These are phyloP conservation scores for Porites divaricata DNA, from an alignment of 92 coral and sea anemone species.

Conservation along the genomic window DNA sequence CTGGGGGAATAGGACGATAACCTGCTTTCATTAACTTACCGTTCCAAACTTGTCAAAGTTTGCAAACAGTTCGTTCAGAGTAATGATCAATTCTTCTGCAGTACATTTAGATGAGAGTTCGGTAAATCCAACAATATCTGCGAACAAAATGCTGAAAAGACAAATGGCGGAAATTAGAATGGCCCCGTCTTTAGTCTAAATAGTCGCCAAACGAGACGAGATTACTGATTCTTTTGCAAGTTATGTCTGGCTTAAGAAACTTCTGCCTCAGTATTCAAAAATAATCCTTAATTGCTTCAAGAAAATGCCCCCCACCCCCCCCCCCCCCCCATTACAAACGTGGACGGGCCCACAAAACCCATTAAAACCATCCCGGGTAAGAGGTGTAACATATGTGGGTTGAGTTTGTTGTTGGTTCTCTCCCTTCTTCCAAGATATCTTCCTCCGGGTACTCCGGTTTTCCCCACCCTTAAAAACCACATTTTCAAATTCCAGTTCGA, in stretches of 20 bases:
- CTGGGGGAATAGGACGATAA: background rate
- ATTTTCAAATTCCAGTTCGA: too few relatives aligned
- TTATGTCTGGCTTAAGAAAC: too few relatives aligned
- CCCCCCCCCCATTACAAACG: background rate
- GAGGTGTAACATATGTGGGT: too few relatives aligned
- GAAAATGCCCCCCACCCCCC: background rate
- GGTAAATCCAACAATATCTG: conserved; percentile 97
- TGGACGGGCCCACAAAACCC: too few relatives aligned
- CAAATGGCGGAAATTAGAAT: background rate
- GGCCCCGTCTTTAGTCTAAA: background rate
- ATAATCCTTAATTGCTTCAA: background rate
- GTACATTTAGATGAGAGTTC: conserved; percentile 96
- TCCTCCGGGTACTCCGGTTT: too few relatives aligned
- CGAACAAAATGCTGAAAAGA: conserved; percentile 84
- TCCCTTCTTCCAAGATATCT: too few relatives aligned
- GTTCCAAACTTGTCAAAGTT: conserved; percentile 94
- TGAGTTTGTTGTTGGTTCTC: too few relatives aligned
- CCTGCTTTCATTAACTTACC: conserved; percentile 49
- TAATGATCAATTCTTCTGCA: conserved; percentile 92
- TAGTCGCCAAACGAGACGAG: too few relatives aligned
- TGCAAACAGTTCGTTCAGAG: conserved; percentile 91
- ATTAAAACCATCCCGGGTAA: too few relatives aligned
- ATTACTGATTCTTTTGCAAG: too few relatives aligned
- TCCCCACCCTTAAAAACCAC: too few relatives aligned
- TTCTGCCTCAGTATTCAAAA: too few relatives aligned